Evolutionary conservation across 2,888 invertebrate species (phyloP).

Genomic region (Xestobium rufovillosum): DNA sequence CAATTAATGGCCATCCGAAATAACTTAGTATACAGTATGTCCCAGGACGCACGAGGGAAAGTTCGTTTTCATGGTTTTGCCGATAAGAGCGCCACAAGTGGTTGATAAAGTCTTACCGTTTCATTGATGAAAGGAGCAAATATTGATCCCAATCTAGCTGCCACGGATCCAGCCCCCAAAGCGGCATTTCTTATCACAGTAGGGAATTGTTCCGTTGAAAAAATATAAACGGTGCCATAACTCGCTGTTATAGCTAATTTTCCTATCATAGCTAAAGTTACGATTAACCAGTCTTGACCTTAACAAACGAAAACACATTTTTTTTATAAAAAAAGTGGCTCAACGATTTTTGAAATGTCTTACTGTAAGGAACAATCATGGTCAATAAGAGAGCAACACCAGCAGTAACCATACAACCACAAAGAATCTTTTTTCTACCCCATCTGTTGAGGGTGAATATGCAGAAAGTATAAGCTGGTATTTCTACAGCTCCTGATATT

Average conservation of each 20-base stretch:
- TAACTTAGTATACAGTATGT: no score
- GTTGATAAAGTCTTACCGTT: no score
- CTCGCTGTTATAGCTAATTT: constrained; percentile 67
- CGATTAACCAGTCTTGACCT: constrained; percentile 50
- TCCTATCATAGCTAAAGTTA: constrained; percentile 60
- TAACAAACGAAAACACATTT: constrained; percentile 24
- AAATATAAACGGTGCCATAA: constrained; percentile 65
- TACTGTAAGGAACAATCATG: constrained; percentile 50
- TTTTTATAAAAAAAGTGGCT: no score
- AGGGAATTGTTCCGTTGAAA: constrained; percentile 68
- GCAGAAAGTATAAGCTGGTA: constrained; percentile 62
- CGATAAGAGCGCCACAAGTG: no score
- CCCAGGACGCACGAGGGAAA: no score
- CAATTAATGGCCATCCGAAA: no score
- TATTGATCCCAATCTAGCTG: constrained; percentile 56
- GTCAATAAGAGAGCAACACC: constrained; percentile 54
- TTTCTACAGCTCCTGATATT: constrained; percentile 67
- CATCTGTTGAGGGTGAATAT: constrained; percentile 60
- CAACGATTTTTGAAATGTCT: constrained; percentile 21
- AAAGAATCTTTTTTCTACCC: constrained; percentile 62
- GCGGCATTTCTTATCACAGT: constrained; percentile 62
- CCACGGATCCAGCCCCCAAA: constrained; percentile 56
- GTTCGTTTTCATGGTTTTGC: no score
- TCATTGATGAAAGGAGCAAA: constrained; percentile 53
- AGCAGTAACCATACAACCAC: constrained; percentile 59